Percentiles rank a stretch among this genome's conserved stretches.
Conservation (phyloP, 2,113 vertebrate species). For the Macaca mulatta region DNA sequence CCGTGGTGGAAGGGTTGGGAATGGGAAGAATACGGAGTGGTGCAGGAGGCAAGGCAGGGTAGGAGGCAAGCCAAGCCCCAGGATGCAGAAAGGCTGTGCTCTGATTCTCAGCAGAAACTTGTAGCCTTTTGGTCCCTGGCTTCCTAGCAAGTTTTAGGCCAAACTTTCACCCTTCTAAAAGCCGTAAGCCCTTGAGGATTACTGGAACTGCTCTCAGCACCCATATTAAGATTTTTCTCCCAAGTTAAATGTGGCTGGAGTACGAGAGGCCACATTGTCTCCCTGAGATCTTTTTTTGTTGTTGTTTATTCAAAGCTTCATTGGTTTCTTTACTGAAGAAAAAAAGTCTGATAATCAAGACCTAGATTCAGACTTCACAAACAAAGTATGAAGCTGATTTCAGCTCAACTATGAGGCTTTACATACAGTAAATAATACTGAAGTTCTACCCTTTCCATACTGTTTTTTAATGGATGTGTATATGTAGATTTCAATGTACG, state of each 20-base stretch:
- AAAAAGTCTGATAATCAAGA: background rate
- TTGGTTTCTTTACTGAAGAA: background rate
- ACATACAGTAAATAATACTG: background rate
- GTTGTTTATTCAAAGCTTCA: conserved; percentile 11
- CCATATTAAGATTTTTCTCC: background rate
- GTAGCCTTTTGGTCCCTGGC: background rate
- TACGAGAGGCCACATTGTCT: background rate
- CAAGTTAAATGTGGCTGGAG: background rate
- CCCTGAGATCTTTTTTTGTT: background rate
- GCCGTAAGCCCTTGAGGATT: background rate
- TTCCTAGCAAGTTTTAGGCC: background rate
- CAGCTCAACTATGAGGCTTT: background rate
- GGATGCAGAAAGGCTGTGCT: background rate
- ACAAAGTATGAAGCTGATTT: background rate
- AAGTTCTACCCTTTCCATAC: background rate
- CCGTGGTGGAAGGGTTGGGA: background rate
- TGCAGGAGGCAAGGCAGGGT: background rate
- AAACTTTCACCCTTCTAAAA: background rate
- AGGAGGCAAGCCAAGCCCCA: background rate
- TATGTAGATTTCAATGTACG: background rate
- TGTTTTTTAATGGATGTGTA: background rate
- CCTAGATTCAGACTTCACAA: background rate
- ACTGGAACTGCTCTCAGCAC: background rate
- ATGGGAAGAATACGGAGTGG: background rate
- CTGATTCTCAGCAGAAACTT: background rate